Evolutionary conservation across 2,888 invertebrate species (phyloP).

Genomic region (Cybosia mesomella): DNA sequence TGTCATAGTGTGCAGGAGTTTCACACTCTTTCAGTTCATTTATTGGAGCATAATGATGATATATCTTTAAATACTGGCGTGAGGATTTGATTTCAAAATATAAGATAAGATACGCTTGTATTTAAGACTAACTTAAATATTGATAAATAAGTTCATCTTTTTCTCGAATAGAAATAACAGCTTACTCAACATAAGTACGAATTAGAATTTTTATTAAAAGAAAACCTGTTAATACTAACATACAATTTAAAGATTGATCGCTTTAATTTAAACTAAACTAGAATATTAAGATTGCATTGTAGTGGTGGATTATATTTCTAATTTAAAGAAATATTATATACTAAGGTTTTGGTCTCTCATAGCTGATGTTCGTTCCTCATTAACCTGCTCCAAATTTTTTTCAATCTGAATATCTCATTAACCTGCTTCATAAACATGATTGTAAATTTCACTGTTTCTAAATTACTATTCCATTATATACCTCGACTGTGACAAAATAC

Average conservation of each 20-base stretch:
- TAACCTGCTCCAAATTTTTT: neutral
- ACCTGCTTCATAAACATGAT: neutral
- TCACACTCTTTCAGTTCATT: too few species aligned
- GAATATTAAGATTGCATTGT: constrained; percentile 73
- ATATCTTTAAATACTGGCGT: neutral
- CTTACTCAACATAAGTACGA: constrained; percentile 35
- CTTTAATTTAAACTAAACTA: constrained; percentile 75
- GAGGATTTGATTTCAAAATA: neutral
- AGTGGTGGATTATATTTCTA: constrained; percentile 71
- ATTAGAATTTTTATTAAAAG: constrained; percentile 49
- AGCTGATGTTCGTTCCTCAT: neutral
- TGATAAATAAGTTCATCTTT: neutral
- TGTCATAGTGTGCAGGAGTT: too few species aligned
- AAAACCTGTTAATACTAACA: constrained; percentile 60
- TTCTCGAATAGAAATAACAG: constrained; percentile 34
- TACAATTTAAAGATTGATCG: constrained; percentile 66
- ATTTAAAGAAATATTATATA: constrained; percentile 1
- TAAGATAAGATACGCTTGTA: neutral
- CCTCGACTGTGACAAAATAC: neutral
- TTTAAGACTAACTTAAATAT: neutral
- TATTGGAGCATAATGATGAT: too few species aligned
- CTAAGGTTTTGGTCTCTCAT: neutral
- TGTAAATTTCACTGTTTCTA: neutral
- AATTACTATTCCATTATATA: neutral
- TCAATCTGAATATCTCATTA: neutral